These are phyloP conservation scores for Muntiacus reevesi DNA, from an alignment of 2,113 vertebrate species.

Conservation along the genomic window DNA sequence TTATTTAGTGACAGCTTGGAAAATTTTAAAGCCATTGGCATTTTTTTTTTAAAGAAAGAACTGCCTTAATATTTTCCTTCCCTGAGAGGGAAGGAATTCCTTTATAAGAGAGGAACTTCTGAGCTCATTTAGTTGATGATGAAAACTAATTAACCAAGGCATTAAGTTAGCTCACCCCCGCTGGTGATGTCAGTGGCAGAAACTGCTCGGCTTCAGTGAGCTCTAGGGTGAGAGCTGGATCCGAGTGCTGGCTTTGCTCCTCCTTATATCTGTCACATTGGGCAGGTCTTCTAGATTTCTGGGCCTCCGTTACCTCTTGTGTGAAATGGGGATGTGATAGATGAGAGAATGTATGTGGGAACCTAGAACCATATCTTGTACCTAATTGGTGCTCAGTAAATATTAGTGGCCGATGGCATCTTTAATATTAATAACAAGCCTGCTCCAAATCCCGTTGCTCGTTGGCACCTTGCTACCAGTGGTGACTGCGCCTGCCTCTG, in stretches of 20 bases:
- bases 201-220: neutral
- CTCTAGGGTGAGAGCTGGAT: neutral
- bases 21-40: neutral
- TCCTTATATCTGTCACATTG: neutral
- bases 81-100: neutral
- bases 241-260: neutral
- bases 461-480: neutral
- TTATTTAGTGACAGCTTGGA: neutral
- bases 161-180: neutral
- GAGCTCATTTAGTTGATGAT: neutral
- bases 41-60: neutral
- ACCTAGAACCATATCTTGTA: neutral
- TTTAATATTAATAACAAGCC: neutral
- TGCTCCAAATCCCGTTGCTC: neutral
- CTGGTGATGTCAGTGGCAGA: neutral
- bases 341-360: neutral
- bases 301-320: neutral
- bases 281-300: neutral
- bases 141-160: neutral
- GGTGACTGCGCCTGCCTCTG: neutral
- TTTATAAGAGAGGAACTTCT: neutral
- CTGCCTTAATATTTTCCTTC: neutral
- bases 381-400: neutral
- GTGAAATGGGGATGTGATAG: neutral
- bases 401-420: neutral